phyloP scores from a whole-genome alignment of 2,888 invertebrate genomes.

The Rhagium mordax region DNA sequence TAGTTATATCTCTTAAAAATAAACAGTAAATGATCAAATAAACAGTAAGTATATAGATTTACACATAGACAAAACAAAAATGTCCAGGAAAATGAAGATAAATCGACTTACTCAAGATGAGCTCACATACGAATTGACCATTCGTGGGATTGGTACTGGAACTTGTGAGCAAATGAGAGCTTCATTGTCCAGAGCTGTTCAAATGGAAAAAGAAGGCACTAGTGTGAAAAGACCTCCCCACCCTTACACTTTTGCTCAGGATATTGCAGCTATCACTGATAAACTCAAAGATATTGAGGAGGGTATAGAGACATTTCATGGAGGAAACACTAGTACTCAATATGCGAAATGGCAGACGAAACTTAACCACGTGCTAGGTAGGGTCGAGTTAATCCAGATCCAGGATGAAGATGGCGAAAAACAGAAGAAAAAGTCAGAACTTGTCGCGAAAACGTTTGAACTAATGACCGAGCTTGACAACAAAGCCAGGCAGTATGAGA shows the following conservation, averaged over 20 bases:
- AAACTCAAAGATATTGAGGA: not conserved
- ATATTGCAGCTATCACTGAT: not conserved
- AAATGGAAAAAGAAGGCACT: conserved; percentile 17
- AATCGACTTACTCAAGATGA: conserved; percentile 26
- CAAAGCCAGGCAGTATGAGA: not conserved
- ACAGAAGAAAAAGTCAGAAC: conserved; percentile 9
- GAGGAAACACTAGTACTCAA: not conserved
- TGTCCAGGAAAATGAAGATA: conserved; percentile 6
- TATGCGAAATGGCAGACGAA: conserved; percentile 15
- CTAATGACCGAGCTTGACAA: conserved; percentile 1
- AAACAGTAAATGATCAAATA: too few species aligned
- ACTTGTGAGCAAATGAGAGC: conserved; percentile 11
- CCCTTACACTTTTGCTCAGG: not conserved
- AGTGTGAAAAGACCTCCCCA: conserved; percentile 1
- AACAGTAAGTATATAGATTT: too few species aligned
- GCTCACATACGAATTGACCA: conserved; percentile 21
- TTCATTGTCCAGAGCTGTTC: not conserved
- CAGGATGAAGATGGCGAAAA: not conserved
- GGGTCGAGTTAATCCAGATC: not conserved
- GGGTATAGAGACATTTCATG: not conserved
- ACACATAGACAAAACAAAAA: too few species aligned
- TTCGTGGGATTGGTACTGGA: too few species aligned
- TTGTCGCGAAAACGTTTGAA: conserved; percentile 17
- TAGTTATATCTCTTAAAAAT: too few species aligned
- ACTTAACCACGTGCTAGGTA: conserved; percentile 10